Conservation (phyloP, 2,888 invertebrate genomes). For the Drosophila sordidapex region DNA sequence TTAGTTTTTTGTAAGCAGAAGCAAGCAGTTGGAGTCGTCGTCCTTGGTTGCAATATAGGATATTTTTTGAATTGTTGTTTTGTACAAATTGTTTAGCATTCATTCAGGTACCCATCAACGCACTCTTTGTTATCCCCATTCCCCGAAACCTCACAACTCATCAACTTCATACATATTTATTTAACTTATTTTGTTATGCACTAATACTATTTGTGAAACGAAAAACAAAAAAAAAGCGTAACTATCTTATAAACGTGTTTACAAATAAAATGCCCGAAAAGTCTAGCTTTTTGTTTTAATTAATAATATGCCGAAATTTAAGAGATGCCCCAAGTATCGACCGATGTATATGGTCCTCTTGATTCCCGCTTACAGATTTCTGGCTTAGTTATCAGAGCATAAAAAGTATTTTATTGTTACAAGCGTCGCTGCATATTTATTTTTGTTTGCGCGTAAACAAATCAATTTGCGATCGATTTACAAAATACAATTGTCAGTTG, state of each 20-base stretch:
- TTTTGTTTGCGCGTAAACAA: constrained; percentile 59
- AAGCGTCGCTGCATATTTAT: constrained; percentile 50
- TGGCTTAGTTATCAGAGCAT: not conserved
- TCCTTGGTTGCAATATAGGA: constrained; percentile 35
- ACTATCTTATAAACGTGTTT: constrained; percentile 62
- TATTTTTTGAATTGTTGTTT: constrained; percentile 58
- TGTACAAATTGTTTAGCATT: constrained; percentile 57
- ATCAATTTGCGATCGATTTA: constrained; percentile 47
- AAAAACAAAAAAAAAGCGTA: constrained; percentile 21
- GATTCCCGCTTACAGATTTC: not conserved
- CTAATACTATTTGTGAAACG: constrained; percentile 32
- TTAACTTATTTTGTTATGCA: constrained; percentile 76
- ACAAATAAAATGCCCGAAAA: constrained; percentile 58
- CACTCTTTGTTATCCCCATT: constrained; percentile 34
- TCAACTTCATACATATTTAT: constrained; percentile 62
- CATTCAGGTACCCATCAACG: constrained; percentile 18
- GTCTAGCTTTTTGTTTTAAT: not conserved
- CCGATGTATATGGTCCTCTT: too few species aligned
- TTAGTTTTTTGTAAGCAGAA: constrained; percentile 11
- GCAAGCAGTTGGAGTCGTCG: not conserved
- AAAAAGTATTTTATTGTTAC: constrained; percentile 2
- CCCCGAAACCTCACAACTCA: constrained; percentile 14
- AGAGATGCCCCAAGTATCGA: too few species aligned
- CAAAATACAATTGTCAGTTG: constrained; percentile 48
- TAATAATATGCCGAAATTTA: too few species aligned